phyloP scores from a whole-genome alignment of 2,797 vertebrate species.

The Cossypha niveicapilla region DNA sequence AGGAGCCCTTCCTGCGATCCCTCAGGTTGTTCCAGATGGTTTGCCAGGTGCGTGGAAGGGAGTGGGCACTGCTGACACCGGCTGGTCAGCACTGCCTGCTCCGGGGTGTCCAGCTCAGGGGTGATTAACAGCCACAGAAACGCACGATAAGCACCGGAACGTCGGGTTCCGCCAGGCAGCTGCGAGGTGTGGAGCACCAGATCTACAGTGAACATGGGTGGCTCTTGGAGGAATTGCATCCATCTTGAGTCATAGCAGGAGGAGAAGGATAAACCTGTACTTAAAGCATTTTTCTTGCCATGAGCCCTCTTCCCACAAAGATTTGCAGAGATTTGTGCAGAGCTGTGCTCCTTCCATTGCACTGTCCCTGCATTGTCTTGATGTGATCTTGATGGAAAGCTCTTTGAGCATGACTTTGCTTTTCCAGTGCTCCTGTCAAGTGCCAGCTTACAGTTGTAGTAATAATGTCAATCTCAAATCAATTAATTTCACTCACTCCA shows the following conservation, averaged over 20 bases:
- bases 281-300: background rate
- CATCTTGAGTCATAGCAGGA: background rate
- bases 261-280: background rate
- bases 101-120: rapidly evolving
- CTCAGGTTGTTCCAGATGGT: background rate
- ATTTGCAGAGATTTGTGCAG: background rate
- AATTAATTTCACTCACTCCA: background rate
- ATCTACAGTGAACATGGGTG: rapidly evolving
- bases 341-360: background rate
- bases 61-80: rapidly evolving
- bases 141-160: rapidly evolving
- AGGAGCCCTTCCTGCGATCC: background rate
- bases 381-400: rapidly evolving
- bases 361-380: rapidly evolving
- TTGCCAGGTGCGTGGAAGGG: background rate
- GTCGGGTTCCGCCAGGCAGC: rapidly evolving
- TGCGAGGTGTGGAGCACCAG: background rate
- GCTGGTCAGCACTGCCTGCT: background rate
- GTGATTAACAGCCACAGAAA: background rate
- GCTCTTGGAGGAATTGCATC: background rate
- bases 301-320: background rate
- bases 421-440: background rate
- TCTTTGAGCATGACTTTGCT: background rate
- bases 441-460: background rate
- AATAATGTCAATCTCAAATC: rapidly evolving